Percentiles rank a stretch among this genome's conserved stretches.
Evolutionary conservation across 2,888 invertebrate genomes (phyloP).

Genomic region (Biston stratarius): DNA sequence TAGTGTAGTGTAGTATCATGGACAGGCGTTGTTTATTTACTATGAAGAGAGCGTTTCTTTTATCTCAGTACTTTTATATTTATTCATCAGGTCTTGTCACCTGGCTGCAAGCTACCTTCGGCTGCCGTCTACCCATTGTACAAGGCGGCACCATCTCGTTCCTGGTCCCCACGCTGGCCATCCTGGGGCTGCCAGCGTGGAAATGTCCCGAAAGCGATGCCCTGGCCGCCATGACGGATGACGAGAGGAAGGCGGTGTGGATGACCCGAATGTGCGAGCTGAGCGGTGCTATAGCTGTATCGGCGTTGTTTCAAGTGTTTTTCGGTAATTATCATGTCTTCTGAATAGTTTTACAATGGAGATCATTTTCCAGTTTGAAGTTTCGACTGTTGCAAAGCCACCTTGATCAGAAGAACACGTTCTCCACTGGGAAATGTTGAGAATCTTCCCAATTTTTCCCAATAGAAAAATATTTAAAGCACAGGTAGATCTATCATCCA

Average conservation of each 20-base stretch:
- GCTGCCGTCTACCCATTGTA: conserved; percentile 91
- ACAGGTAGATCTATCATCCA: too few relatives aligned
- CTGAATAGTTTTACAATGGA: too few relatives aligned
- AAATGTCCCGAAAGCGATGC: conserved; percentile 87
- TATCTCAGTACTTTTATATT: too few relatives aligned
- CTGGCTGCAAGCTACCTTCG: conserved; percentile 90
- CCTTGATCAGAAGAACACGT: too few relatives aligned
- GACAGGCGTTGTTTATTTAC: too few relatives aligned
- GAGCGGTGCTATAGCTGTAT: conserved; percentile 93
- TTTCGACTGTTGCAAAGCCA: too few relatives aligned
- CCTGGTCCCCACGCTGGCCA: conserved; percentile 91
- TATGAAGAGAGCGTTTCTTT: too few relatives aligned
- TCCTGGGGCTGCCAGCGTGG: conserved; percentile 90
- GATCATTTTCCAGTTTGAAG: too few relatives aligned
- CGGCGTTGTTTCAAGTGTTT: conserved; percentile 91
- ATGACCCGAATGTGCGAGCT: conserved; percentile 92
- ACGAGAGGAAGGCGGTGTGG: conserved; percentile 88
- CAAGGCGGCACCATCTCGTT: conserved; percentile 94
- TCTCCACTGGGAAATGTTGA: too few relatives aligned
- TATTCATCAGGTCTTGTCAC: conserved; percentile 88
- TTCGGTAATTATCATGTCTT: conserved; percentile 81
- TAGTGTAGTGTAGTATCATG: too few relatives aligned
- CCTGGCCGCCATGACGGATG: conserved; percentile 83
- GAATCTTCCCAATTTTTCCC: too few relatives aligned
- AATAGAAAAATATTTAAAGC: too few relatives aligned